Evolutionary conservation across 2,888 invertebrate genomes (phyloP).

Genomic region (Pilophorus perplexus): DNA sequence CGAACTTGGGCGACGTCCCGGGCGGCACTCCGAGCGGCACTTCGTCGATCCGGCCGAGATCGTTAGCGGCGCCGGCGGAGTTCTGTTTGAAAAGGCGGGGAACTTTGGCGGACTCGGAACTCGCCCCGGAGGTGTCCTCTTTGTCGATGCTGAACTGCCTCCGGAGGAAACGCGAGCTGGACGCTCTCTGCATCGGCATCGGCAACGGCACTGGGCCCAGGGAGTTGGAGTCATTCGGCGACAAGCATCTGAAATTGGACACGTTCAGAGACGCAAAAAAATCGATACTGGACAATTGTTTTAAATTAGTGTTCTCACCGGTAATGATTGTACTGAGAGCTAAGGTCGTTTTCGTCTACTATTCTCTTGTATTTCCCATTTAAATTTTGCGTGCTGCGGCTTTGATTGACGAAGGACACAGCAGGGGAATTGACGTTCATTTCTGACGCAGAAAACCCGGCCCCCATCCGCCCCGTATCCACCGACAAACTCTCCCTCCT

Average conservation of each 20-base stretch:
- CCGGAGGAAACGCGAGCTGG: slow-evolving; percentile 54
- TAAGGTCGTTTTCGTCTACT: slow-evolving; percentile 63
- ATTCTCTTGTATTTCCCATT: slow-evolving; percentile 41
- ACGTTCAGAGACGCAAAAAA: too few species aligned
- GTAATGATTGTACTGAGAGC: slow-evolving; percentile 73
- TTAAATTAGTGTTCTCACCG: too few species aligned
- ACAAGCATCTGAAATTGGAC: slow-evolving; percentile 26
- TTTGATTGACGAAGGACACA: slow-evolving; percentile 47
- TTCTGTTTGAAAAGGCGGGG: slow-evolving; percentile 62
- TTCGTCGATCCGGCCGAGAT: slow-evolving; percentile 68
- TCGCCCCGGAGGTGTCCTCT: slow-evolving; percentile 54
- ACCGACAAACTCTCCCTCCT: slow-evolving; percentile 11
- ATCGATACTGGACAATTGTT: too few species aligned
- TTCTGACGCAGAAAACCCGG: slow-evolving; percentile 46
- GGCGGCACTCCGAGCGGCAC: slow-evolving; percentile 48
- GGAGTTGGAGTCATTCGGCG: slow-evolving; percentile 34
- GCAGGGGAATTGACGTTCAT: slow-evolving; percentile 46
- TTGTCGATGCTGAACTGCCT: slow-evolving; percentile 70
- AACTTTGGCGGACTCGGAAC: not conserved
- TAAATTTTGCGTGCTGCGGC: slow-evolving; percentile 46
- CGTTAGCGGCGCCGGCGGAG: slow-evolving; percentile 66
- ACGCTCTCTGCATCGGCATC: slow-evolving; percentile 39
- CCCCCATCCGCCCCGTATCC: slow-evolving; percentile 5
- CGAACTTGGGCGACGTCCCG: slow-evolving; percentile 34
- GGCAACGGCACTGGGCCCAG: slow-evolving; percentile 4